phyloP scores from a whole-genome alignment of 2,113 vertebrate species.

The Pluvianellus socialis region DNA sequence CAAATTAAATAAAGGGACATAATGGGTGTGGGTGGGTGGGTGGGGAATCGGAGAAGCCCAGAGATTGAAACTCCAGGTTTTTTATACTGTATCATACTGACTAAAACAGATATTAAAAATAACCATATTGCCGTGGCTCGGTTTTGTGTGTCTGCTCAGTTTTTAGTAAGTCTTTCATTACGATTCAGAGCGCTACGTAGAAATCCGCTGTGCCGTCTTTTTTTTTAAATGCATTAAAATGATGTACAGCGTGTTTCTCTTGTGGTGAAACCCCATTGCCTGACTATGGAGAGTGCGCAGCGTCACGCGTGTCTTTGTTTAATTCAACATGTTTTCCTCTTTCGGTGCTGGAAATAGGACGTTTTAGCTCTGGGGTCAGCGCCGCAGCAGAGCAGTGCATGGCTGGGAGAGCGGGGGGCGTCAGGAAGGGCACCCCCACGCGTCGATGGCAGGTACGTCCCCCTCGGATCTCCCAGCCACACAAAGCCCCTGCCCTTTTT shows the following conservation, averaged over 20 bases:
- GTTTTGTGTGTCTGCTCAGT: neutral
- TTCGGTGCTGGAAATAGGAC: neutral
- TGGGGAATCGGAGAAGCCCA: neutral
- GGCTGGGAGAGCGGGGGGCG: rapidly evolving
- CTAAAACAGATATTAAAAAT: neutral
- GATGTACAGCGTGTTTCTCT: neutral
- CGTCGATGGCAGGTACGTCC: too few species aligned
- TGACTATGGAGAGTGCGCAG: neutral
- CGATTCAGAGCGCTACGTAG: neutral
- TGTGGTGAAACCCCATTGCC: neutral
- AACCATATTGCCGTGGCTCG: neutral
- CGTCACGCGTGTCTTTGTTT: neutral
- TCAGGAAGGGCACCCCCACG: neutral
- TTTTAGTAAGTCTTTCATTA: neutral
- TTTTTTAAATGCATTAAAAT: neutral
- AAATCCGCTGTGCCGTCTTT: neutral
- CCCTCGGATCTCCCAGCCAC: neutral
- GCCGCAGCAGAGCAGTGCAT: rapidly evolving
- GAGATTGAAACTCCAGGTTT: neutral
- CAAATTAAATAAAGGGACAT: neutral
- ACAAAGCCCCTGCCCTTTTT: neutral
- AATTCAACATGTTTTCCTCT: constrained; percentile 12
- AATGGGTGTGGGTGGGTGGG: neutral
- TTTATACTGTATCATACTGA: neutral
- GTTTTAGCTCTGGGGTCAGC: neutral